Evolutionary conservation across 2,888 invertebrate species (phyloP).

Genomic region (Dryococelus australis): DNA sequence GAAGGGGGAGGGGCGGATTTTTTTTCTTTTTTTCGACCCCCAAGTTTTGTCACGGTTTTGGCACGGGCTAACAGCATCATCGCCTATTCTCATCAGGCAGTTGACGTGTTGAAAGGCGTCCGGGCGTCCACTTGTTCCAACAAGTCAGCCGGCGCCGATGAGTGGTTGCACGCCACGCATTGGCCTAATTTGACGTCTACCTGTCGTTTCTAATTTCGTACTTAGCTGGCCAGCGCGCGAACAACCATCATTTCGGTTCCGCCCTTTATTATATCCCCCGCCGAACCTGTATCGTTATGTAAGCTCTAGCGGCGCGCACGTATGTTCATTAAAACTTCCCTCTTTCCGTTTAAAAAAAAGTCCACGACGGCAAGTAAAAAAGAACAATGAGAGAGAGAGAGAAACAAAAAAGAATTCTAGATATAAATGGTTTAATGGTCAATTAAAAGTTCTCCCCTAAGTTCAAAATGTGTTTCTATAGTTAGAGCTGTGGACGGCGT

Average conservation of each 20-base stretch:
- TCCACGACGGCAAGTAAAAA: background rate
- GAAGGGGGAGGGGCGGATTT: background rate
- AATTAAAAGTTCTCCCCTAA: constrained; percentile 34
- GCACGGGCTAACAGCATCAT: background rate
- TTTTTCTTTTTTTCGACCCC: constrained; percentile 41
- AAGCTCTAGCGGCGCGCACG: background rate
- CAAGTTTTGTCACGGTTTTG: background rate
- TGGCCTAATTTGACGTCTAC: background rate
- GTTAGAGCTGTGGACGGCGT: background rate
- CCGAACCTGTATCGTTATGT: background rate
- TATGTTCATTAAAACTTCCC: constrained; percentile 26
- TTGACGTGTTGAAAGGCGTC: background rate
- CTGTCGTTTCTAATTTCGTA: constrained; percentile 25
- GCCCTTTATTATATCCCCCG: background rate
- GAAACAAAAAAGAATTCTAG: background rate
- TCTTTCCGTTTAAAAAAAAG: constrained; percentile 10
- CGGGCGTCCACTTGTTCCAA: background rate
- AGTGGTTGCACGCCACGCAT: background rate
- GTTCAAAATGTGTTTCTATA: constrained; percentile 34
- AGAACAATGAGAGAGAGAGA: background rate
- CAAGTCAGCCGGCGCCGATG: background rate
- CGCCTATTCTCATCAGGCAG: background rate
- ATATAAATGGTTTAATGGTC: constrained; percentile 38
- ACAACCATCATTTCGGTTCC: background rate
- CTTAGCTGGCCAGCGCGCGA: background rate